Evolutionary conservation across 2,113 vertebrate species (phyloP).

Genomic region (Salvelinus fontinalis): DNA sequence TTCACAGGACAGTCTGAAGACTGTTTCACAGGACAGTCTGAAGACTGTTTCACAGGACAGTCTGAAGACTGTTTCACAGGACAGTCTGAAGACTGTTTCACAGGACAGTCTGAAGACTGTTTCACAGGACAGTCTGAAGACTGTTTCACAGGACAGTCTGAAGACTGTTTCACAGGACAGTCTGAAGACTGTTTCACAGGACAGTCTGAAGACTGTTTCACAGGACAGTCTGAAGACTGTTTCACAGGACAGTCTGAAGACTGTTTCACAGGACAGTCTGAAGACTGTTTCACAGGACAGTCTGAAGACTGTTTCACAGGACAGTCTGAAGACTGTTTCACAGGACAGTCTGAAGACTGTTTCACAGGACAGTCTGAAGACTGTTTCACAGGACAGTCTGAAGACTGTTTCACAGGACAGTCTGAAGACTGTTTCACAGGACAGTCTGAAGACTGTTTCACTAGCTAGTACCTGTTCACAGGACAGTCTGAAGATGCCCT

Average conservation of each 20-base stretch:
- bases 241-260: conserved; percentile 97
- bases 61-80: conserved; percentile 97
- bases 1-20: conserved; percentile 97
- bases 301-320: conserved; percentile 97
- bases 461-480: conserved; percentile 87
- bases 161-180: conserved; percentile 98
- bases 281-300: conserved; percentile 98
- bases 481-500: conserved; percentile 96
- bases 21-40: conserved; percentile 96
- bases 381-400: conserved; percentile 95
- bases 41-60: conserved; percentile 99
- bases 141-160: conserved; percentile 96
- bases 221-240: conserved; percentile 97
- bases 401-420: conserved; percentile 98
- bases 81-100: conserved; percentile 97
- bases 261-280: conserved; percentile 95
- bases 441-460: conserved; percentile 84
- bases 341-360: conserved; percentile 97
- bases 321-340: conserved; percentile 97
- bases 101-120: conserved; percentile 98
- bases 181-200: conserved; percentile 96
- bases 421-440: conserved; percentile 96
- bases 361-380: conserved; percentile 97
- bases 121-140: conserved; percentile 97
- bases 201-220: conserved; percentile 96